Evolutionary conservation across 2,113 vertebrate genomes (phyloP), one percentile per base, ranked within the genome.

Genomic region (Saimiri boliviensis): DNA sequence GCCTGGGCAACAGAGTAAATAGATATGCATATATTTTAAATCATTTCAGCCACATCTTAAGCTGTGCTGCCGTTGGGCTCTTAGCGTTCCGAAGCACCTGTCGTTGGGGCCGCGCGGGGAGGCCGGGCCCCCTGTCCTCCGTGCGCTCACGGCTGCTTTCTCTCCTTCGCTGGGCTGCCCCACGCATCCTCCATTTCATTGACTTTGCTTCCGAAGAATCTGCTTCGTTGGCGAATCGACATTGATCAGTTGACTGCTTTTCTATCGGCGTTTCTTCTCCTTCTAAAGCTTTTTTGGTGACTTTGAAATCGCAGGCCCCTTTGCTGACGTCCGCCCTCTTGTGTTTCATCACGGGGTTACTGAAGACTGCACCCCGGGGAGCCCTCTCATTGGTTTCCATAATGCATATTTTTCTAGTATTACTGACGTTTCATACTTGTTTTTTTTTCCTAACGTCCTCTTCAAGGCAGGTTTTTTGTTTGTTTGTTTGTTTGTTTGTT

Each of bases 241-340:
- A 23, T 17, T 40, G 80, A 45, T 47, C 66, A 20, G 3, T 37
- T 6, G 45, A 17, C 52, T n/a, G 12, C 12, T 40, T 42, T 52
- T 25, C 42, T 70, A 37, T 84, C 63, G 49, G 47, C n/a, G 21
- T 42, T 56, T 27, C n/a, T 73, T 27, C n/a, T 32, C 4, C 30
- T 49, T 40, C 47, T 30, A n/a, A 56, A 40, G 79, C 54, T 58
- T 35, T 58, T 35, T 27, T 19, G 40, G n/a, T 37, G 2, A 35
- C n/a, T 52, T 47, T 37, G 4, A 27, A 45, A 30, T 77, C 0
- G 2, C n/a, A 56, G 60, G 21, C 37, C 4, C 0, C 0, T 47
- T 71, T n/a, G n/a, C 47, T 35, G 42, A 19, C 12, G 7, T 42
- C 56, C 20, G 2, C 14, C 47, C 21, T 79, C 13, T 47, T 27